A percentile compares a stretch with the other conserved stretches of the same genome.
phyloP scores from a whole-genome alignment of 2,113 vertebrate species.

The Saguinus imperator region DNA sequence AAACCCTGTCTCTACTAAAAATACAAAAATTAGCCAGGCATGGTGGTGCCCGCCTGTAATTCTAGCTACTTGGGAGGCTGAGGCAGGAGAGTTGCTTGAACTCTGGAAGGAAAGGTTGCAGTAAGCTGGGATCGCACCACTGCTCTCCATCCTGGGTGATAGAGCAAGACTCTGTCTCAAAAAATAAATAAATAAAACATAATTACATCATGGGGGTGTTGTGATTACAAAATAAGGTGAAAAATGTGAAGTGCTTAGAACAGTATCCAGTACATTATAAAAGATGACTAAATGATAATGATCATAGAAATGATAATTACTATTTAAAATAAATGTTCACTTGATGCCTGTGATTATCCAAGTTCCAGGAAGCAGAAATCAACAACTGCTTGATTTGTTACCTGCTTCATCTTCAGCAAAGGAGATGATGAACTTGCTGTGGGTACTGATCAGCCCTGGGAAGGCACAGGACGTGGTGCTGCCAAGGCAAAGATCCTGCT shows the following conservation, averaged over 20 bases:
- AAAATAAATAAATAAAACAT: too few species aligned
- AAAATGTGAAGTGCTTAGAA: not conserved
- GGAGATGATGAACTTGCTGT: conserved; percentile 91
- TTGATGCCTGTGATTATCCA: not conserved
- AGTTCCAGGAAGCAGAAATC: not conserved
- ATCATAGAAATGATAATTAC: not conserved
- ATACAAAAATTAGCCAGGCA: too few species aligned
- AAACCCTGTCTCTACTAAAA: too few species aligned
- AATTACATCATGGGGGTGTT: too few species aligned
- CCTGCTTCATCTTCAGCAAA: conserved; percentile 93
- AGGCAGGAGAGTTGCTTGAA: too few species aligned
- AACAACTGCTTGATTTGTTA: not conserved
- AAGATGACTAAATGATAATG: not conserved
- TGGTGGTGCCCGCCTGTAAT: too few species aligned
- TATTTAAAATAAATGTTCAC: not conserved
- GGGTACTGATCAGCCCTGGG: conserved; percentile 87
- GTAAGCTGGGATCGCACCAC: too few species aligned
- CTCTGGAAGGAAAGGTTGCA: too few species aligned
- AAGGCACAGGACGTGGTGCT: conserved; percentile 85
- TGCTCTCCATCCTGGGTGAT: too few species aligned
- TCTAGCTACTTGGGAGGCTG: too few species aligned
- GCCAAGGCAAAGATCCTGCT: conserved; percentile 89
- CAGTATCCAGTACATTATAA: not conserved
- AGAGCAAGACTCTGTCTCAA: too few species aligned
- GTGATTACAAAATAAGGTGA: not conserved